Conservation (phyloP, 2,888 invertebrate genomes). For the Calliopum simillimum region DNA sequence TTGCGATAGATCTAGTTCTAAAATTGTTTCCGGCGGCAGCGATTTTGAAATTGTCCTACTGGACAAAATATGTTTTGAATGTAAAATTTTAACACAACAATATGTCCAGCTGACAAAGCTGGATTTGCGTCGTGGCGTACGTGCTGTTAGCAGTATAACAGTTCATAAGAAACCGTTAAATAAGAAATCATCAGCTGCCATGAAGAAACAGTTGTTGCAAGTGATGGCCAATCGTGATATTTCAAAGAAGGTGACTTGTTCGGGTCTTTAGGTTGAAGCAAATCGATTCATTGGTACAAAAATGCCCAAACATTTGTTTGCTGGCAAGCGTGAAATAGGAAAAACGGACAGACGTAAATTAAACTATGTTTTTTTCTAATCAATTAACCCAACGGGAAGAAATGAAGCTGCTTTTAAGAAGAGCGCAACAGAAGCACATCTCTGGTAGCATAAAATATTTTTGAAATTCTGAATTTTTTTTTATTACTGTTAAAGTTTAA, state of each 20-base stretch:
- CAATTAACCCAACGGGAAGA: neutral
- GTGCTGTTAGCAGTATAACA: slow-evolving; percentile 71
- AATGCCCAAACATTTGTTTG: slow-evolving; percentile 95
- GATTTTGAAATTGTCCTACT: too few relatives aligned
- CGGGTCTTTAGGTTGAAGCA: slow-evolving; percentile 93
- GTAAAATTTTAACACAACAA: too few relatives aligned
- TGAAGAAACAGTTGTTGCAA: slow-evolving; percentile 84
- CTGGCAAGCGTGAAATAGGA: slow-evolving; percentile 93
- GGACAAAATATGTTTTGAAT: too few relatives aligned
- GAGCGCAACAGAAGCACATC: too few relatives aligned
- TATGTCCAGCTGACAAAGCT: slow-evolving; percentile 80
- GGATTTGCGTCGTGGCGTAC: slow-evolving; percentile 71
- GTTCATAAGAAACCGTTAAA: slow-evolving; percentile 76
- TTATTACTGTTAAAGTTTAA: too few relatives aligned
- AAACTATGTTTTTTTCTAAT: neutral
- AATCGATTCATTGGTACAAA: slow-evolving; percentile 95
- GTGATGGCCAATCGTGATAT: slow-evolving; percentile 86
- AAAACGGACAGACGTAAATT: slow-evolving; percentile 86
- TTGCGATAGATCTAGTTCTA: too few relatives aligned
- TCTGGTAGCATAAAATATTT: too few relatives aligned
- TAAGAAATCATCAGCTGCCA: slow-evolving; percentile 69
- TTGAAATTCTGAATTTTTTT: too few relatives aligned
- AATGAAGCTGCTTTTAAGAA: too few relatives aligned
- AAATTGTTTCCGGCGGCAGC: too few relatives aligned
- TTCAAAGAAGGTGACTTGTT: slow-evolving; percentile 84